These are phyloP conservation scores for Desmophyllum pertusum DNA, from an alignment of 92 coral and sea anemone species.

Conservation along the genomic window DNA sequence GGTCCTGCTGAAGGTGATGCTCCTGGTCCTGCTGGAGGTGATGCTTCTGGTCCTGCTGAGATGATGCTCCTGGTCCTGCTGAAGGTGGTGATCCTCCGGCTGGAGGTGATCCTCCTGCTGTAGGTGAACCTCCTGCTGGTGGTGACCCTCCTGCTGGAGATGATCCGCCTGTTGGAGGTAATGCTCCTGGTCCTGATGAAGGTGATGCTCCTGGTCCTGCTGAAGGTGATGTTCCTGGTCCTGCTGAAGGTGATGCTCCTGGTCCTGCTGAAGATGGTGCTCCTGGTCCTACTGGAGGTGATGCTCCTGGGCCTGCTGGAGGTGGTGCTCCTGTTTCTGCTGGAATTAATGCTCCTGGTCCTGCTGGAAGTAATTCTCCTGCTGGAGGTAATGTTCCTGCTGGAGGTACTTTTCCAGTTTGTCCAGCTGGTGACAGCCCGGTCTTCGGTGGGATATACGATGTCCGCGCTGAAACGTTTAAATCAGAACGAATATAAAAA, in stretches of 20 bases:
- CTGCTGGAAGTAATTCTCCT: slow-evolving; percentile 13
- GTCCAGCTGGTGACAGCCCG: slow-evolving; percentile 24
- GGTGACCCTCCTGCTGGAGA: background rate
- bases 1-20: background rate
- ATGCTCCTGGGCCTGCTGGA: slow-evolving; percentile 1
- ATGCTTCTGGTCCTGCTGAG: too few relatives aligned
- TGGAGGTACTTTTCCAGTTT: slow-evolving; percentile 35
- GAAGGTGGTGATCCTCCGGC: background rate
- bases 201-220: background rate
- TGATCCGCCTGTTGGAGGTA: background rate
- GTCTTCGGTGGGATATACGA: slow-evolving; percentile 35
- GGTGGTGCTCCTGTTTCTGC: slow-evolving; percentile 1
- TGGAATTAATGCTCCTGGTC: slow-evolving; percentile 16
- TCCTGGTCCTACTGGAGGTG: background rate
- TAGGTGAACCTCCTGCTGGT: background rate
- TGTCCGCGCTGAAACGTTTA: slow-evolving; percentile 20
- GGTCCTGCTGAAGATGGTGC: background rate
- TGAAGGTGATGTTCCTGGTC: background rate
- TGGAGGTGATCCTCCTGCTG: background rate
- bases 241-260: background rate
- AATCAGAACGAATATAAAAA: background rate
- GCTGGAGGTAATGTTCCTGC: slow-evolving; percentile 27
- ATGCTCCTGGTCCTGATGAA: too few relatives aligned
- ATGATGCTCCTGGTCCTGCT: background rate
- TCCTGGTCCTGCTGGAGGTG: background rate